Evolutionary conservation across 2,888 invertebrate species (phyloP), one percentile per base, ranked within the genome.

Genomic region (Xestia ashworthii): DNA sequence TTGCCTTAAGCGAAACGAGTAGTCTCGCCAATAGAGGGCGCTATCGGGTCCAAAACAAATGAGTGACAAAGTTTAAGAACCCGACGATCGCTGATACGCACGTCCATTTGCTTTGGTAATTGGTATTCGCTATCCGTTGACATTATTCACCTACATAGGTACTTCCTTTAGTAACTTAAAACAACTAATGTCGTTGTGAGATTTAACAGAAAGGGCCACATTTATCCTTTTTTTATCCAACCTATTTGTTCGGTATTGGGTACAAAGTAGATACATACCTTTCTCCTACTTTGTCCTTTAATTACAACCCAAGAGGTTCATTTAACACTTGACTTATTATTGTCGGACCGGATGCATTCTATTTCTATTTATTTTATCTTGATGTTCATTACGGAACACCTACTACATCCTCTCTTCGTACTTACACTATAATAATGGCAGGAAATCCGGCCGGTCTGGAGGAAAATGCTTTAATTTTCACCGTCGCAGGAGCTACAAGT

Each of bases 381-480:
- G 32, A 48, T 19, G 19, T 66, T 71, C 46, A 75, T 80, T 74
- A 66, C 6, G 5, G 14, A 16, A 53, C 53, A 14, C 69, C 50
- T 83, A 75, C 38, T 64, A 71, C 80, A 67, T 79, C 38, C 68
- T 66, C 8, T 41, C 25, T 1, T 32, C 16, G 22, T 46, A 60
- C 48, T 16, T 50, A 75, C 53, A 55, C 53, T 83, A 65, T 70
- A 71, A 82, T 84, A 73, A 73, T 65, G 72, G 32, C 81, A 75
- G 83, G 83, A 84, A 55, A 80, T 84, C 87, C 83, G 69, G 72
- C 55, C 44, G 8, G 41, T 50, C 53, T 55, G 46, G 46, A 71
- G 78, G 80, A 80, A 87, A 85, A 74, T 53, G 60, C 76, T 64
- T 73, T 73, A 14, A 82, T 89, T 78, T 85, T 87, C 80, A 86